Conservation (phyloP, 2,888 invertebrate genomes). For the Xestoiulus laeticollis region DNA sequence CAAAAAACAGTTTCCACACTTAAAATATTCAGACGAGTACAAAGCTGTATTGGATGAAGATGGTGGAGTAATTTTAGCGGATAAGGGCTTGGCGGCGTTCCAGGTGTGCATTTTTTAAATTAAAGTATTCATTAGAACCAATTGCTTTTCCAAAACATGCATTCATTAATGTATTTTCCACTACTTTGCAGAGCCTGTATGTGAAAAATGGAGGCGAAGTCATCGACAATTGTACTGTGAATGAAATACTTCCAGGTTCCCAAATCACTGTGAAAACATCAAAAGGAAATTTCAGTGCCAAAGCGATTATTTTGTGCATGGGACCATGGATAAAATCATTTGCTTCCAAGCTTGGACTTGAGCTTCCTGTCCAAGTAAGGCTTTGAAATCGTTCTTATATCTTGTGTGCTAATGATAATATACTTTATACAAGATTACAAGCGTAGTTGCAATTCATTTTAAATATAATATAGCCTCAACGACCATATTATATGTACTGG, state of each 20-base stretch:
- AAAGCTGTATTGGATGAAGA: conserved; percentile 23
- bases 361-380: conserved; percentile 44
- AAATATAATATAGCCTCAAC: conserved; percentile 1
- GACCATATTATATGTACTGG: conserved; percentile 48
- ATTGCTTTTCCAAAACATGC: background rate
- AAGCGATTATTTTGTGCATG: conserved; percentile 35
- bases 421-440: background rate
- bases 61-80: conserved; percentile 42
- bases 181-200: background rate
- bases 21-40: background rate
- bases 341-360: conserved; percentile 3
- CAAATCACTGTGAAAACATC: conserved; percentile 19
- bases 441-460: background rate
- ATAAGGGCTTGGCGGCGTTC: conserved; percentile 46
- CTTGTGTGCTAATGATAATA: background rate
- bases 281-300: conserved; percentile 34
- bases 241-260: background rate
- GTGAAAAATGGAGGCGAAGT: conserved; percentile 40
- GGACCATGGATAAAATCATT: conserved; percentile 44
- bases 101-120: conserved; percentile 46
- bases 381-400: background rate
- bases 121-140: background rate
- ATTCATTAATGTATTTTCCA: background rate
- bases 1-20: conserved; percentile 46
- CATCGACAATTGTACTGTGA: conserved; percentile 45